Evolutionary conservation across 2,113 vertebrate genomes (phyloP).

Genomic region (Rhea americana): DNA sequence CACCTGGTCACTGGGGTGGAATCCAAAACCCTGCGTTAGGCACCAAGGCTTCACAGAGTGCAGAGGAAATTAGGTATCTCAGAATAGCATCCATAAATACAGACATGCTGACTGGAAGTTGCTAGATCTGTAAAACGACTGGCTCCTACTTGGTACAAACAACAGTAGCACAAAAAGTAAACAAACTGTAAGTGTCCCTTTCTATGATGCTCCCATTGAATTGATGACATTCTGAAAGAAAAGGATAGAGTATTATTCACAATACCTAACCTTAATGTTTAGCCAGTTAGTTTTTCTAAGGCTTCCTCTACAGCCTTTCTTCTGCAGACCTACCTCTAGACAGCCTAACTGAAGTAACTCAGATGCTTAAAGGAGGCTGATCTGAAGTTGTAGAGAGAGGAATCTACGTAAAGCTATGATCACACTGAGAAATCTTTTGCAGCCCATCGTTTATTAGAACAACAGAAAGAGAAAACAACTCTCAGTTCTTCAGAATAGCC

Average conservation of each 20-base stretch:
- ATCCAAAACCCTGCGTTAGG: slow-evolving; percentile 49
- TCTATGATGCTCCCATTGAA: not conserved
- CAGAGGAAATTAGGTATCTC: slow-evolving; percentile 66
- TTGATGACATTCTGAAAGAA: not conserved
- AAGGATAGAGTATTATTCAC: not conserved
- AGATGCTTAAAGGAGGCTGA: not conserved
- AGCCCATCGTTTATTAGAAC: not conserved
- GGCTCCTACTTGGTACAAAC: slow-evolving; percentile 12
- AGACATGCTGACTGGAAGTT: slow-evolving; percentile 54
- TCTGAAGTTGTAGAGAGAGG: not conserved
- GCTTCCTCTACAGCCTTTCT: not conserved
- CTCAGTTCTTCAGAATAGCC: not conserved
- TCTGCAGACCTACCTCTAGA: not conserved
- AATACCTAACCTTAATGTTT: not conserved
- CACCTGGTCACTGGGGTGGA: slow-evolving; percentile 58
- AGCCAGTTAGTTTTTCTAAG: not conserved
- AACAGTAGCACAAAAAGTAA: not conserved
- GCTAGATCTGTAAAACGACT: slow-evolving; percentile 17
- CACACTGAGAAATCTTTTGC: not conserved
- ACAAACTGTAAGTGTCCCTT: not conserved
- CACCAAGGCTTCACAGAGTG: slow-evolving; percentile 43
- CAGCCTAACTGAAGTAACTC: not conserved
- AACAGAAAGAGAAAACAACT: not conserved
- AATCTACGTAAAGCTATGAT: not conserved
- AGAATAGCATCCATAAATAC: slow-evolving; percentile 65